These are phyloP conservation scores for Hippocampus kuda DNA, from an alignment of 2,797 vertebrate genomes.

Conservation along the genomic window DNA sequence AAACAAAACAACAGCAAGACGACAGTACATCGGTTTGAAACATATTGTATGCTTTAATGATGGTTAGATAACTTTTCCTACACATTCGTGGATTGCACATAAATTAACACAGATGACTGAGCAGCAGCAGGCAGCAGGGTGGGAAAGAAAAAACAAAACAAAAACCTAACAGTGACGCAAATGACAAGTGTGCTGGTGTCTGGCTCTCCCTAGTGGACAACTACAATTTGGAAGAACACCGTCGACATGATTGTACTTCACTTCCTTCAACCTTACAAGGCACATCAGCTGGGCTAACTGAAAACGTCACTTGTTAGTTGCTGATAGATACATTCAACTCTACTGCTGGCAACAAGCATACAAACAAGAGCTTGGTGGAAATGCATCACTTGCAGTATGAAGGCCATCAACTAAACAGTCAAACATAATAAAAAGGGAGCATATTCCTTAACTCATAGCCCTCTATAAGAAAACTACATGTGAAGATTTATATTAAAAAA, in stretches of 20 bases:
- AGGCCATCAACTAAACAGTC: neutral
- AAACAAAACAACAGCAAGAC: neutral
- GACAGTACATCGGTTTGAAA: slow-evolving; percentile 16
- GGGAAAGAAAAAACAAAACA: neutral
- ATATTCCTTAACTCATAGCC: neutral
- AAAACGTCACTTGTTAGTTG: slow-evolving; percentile 23
- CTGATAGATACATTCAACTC: slow-evolving; percentile 29
- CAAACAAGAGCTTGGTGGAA: neutral
- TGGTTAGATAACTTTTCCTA: slow-evolving; percentile 33
- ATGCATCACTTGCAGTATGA: neutral
- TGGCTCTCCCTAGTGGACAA: slow-evolving; percentile 40
- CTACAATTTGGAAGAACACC: slow-evolving; percentile 22
- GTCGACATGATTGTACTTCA: slow-evolving; percentile 65
- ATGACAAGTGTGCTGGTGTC: slow-evolving; percentile 42
- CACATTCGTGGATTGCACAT: slow-evolving; percentile 29
- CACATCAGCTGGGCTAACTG: slow-evolving; percentile 42
- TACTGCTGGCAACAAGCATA: slow-evolving; percentile 5
- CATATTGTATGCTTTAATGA: slow-evolving; percentile 54
- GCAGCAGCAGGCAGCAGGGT: slow-evolving; percentile 33
- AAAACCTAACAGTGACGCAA: slow-evolving; percentile 16
- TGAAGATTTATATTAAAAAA: neutral
- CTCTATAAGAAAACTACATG: neutral
- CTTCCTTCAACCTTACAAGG: slow-evolving; percentile 37
- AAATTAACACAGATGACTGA: slow-evolving; percentile 46
- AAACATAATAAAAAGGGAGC: neutral